Evolutionary conservation across 1,140 invertebrate genomes (phyloP).

Genomic region (Drosophila ambigua): DNA sequence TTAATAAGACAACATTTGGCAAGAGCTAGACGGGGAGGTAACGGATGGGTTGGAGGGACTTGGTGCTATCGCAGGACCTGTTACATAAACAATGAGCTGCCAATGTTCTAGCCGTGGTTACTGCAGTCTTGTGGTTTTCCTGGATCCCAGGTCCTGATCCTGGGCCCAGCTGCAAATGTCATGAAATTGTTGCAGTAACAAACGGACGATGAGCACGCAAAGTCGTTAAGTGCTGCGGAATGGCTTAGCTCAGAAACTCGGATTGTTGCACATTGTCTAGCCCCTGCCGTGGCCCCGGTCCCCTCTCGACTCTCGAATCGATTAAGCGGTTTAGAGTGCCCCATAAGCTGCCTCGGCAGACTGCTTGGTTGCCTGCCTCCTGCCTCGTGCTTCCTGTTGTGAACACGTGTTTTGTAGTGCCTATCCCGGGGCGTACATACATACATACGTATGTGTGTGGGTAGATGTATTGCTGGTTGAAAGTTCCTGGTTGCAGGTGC

Average conservation of each 20-base stretch:
- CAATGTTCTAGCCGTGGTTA: slow-evolving; percentile 11
- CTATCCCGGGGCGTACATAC: slow-evolving; percentile 30
- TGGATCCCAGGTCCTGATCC: no score
- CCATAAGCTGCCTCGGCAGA: slow-evolving; percentile 44
- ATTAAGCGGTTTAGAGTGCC: slow-evolving; percentile 73
- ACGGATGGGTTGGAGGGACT: neutral
- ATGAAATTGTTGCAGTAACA: slow-evolving; percentile 32
- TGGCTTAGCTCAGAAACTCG: slow-evolving; percentile 42
- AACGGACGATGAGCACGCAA: slow-evolving; percentile 52
- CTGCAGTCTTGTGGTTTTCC: neutral
- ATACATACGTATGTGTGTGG: slow-evolving; percentile 15
- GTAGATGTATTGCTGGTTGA: slow-evolving; percentile 10
- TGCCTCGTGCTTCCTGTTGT: slow-evolving; percentile 27
- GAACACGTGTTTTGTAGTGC: slow-evolving; percentile 57
- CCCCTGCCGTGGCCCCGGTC: neutral
- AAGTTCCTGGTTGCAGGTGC: slow-evolving; percentile 21
- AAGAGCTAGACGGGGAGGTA: neutral
- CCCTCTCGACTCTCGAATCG: slow-evolving; percentile 39
- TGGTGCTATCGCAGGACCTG: slow-evolving; percentile 30
- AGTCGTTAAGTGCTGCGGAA: slow-evolving; percentile 66
- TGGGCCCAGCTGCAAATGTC: slow-evolving; percentile 57
- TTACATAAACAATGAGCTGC: slow-evolving; percentile 56
- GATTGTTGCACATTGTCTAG: slow-evolving; percentile 38
- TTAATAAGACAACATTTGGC: slow-evolving; percentile 52
- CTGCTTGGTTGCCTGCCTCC: slow-evolving; percentile 6